Base-by-base conservation (phyloP, 2,888 invertebrate species). In the Geotrupes spiniger region DNA sequence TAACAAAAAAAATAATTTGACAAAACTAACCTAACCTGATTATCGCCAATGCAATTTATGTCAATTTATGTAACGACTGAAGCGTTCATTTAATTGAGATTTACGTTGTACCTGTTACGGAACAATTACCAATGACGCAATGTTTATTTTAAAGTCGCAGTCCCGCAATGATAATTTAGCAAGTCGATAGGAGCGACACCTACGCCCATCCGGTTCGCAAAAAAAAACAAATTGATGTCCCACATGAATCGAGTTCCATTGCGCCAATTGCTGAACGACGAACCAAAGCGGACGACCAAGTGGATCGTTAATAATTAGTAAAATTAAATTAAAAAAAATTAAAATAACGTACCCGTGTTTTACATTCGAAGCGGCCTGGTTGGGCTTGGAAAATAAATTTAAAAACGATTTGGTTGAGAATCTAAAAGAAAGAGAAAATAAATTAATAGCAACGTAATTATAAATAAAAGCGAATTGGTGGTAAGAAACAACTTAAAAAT, bases 371-470 rank as follows among this genome's bases (percentile, higher is more conserved):
- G 79, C 77, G 64, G 79, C 78, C 71, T 77, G 81, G 66, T 79
- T 78, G 65, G 81, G 75, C 75, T 83, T 83, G 71, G 81, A 77
- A 73, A 81, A 81, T 71, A 84, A 78, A 75, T 84, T 84, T 75
- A 84, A 75, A 76, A 83, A 80, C 60, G 84, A 84, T 74, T 84
- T 84, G 71, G 83, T 81, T 42, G 83, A 82, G 74, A 83, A 83
- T 81, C 85, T 85, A 82, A 71, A 77, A 72, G 62, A 56, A 65
- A 66, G 64, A 68, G 71, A 66, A 62, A 71, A 69, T 67, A 66
- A 69, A 48, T 55, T 46, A 51, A 57, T 45, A 59, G 42, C 52
- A 59, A 54, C 36, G 57, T 57, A 56, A 52, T 43, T 33, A 46
- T 38, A 48, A 52, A 38, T 41, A 47, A 45, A 11, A 15, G 43